Evolutionary conservation across 1,140 invertebrate genomes (phyloP), one percentile per base, ranked within the genome.

Genomic region (Drosophila busckii): DNA sequence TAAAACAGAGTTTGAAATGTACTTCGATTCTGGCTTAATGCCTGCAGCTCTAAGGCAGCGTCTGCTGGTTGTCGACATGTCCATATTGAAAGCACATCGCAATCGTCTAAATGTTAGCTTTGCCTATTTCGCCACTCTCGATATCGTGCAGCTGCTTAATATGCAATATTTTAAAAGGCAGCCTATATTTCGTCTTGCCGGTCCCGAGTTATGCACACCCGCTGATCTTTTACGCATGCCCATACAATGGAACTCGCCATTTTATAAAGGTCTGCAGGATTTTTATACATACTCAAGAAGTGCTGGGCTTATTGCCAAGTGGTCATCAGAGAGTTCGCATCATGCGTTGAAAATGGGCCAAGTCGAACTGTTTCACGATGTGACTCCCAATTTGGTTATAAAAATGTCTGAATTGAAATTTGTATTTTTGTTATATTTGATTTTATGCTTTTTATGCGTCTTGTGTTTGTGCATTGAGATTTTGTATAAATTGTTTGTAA

Each of bases 41-140:
- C 70, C 70, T 0, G 4, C 17, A n/a, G 42, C 20, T 0, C 29
- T 76, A 1, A n/a, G 12, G 3, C 22, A 46, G 3, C 67, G 48
- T 25, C 38, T 76, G 0, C 25, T 78, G 10, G 44, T 70, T 4
- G 62, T 78, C 9, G 55, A 66, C 9, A 20, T 5, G 6, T 38
- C 56, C 3, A 67, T 42, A 2, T 29, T 62, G 6, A 0, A 15
- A 4, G n/a, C 78, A 5, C 71, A 76, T 31, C 4, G 52, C 23
- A 8, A 17, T 22, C 37, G 2, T 0, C 23, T 76, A 0, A 71
- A 76, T 23, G 42, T 37, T 13, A 70, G 71, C 29, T 76, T 59
- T 28, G 71, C 71, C 19, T 76, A 78, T 28, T 70, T n/a, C n/a
- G 50, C 23, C 25, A 4, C 10, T n/a, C n/a, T n/a, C n/a, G n/a